Evolutionary conservation across 2,797 vertebrate genomes (phyloP).

Genomic region (Lates japonicus): DNA sequence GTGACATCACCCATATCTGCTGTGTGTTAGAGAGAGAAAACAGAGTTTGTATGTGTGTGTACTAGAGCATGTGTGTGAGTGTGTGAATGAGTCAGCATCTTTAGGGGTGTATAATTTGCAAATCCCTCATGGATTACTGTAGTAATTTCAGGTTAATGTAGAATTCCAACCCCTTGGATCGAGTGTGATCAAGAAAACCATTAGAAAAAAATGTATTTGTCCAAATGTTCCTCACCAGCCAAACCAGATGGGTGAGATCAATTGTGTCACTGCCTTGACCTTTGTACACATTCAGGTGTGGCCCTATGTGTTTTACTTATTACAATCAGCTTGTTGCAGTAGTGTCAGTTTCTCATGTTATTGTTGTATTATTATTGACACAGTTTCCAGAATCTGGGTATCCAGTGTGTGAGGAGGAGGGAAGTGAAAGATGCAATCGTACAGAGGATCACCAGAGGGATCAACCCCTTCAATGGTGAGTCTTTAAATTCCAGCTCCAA

Average conservation of each 20-base stretch:
- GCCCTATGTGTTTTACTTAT: not conserved
- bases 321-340: not conserved
- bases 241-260: not conserved
- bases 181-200: not conserved
- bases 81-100: constrained; percentile 64
- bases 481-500: constrained; percentile 22
- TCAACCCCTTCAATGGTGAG: constrained; percentile 97
- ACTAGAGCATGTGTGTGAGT: constrained; percentile 35
- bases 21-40: constrained; percentile 60
- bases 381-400: constrained; percentile 99
- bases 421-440: constrained; percentile 95
- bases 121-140: constrained; percentile 19
- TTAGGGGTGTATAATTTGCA: constrained; percentile 52
- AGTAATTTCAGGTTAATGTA: constrained; percentile 28
- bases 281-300: not conserved
- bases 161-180: not conserved
- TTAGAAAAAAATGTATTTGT: not conserved
- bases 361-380: constrained; percentile 45
- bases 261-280: not conserved
- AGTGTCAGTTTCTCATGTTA: constrained; percentile 14
- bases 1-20: constrained; percentile 80
- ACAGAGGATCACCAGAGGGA: constrained; percentile 90
- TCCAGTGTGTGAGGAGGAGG: constrained; percentile 97
- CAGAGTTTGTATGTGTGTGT: constrained; percentile 41
- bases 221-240: no score